Conservation (phyloP, 2,888 invertebrate species). For the Germaria angustata region DNA sequence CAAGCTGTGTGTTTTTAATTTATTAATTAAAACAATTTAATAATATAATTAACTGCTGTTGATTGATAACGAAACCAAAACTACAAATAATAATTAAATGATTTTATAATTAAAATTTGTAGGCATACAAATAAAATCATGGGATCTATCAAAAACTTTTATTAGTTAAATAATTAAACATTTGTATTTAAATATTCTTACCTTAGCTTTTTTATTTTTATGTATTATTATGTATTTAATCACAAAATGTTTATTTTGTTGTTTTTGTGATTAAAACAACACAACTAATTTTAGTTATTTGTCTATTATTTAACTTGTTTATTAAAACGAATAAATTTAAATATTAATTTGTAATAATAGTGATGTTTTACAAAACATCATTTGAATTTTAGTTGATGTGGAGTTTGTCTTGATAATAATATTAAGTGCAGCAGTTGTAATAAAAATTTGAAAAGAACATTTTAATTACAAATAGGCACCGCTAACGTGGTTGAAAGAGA, state of each 20-base stretch:
- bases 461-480: too few relatives aligned
- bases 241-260: too few relatives aligned
- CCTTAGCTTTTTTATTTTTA: too few relatives aligned
- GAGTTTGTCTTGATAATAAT: background rate
- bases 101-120: constrained; percentile 6
- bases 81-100: constrained; percentile 5
- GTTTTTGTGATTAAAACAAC: background rate
- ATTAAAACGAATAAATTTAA: background rate
- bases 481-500: too few relatives aligned
- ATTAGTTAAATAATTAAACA: too few relatives aligned
- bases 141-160: too few relatives aligned
- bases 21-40: constrained; percentile 34
- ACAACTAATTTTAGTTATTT: too few relatives aligned
- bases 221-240: too few relatives aligned
- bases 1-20: constrained; percentile 2
- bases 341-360: background rate
- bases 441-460: too few relatives aligned
- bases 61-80: constrained; percentile 33
- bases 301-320: background rate
- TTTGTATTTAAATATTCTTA: too few relatives aligned
- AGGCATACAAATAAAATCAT: background rate
- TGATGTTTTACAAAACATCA: background rate
- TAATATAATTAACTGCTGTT: constrained; percentile 43
- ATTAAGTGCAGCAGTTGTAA: too few relatives aligned
- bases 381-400: background rate